These are phyloP conservation scores for Heteropelma amictum DNA, from an alignment of 2,888 invertebrate genomes.

Conservation along the genomic window DNA sequence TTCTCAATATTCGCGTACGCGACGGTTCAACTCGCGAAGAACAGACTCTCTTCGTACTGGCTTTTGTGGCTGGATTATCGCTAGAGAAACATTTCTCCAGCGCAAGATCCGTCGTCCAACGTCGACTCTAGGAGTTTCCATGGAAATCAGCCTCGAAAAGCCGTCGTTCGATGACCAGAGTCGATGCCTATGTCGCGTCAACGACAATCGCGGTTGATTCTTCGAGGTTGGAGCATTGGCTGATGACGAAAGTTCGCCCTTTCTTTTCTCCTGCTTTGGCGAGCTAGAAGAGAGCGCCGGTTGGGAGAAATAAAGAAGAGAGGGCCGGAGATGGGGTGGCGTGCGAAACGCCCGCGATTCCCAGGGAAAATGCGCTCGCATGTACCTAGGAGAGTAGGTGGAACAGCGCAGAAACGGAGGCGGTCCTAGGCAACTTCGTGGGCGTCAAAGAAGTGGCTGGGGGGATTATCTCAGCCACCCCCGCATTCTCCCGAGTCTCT, in stretches of 20 bases:
- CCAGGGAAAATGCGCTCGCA: constrained; percentile 67
- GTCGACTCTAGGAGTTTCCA: too few relatives aligned
- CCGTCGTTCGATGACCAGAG: too few relatives aligned
- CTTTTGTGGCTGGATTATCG: not conserved
- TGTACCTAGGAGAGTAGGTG: constrained; percentile 73
- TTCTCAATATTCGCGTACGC: not conserved
- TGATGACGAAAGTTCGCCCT: constrained; percentile 54
- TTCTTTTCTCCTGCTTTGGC: constrained; percentile 51
- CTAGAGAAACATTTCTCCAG: too few relatives aligned
- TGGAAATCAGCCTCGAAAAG: too few relatives aligned
- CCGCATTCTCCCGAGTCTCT: constrained; percentile 67
- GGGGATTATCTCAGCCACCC: constrained; percentile 70
- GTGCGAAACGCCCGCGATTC: constrained; percentile 61
- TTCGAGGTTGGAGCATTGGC: constrained; percentile 6
- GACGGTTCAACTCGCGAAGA: too few relatives aligned
- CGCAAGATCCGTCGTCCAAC: too few relatives aligned
- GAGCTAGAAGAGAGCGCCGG: too few relatives aligned
- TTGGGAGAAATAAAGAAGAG: constrained; percentile 60
- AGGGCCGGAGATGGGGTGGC: constrained; percentile 65
- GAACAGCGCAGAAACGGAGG: constrained; percentile 75
- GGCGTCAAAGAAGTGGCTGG: constrained; percentile 76
- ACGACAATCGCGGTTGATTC: not conserved
- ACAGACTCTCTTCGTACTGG: not conserved
- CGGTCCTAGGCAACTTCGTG: constrained; percentile 75
- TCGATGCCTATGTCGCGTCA: too few relatives aligned